Base-by-base conservation (phyloP, 1,140 invertebrate genomes). In the Acromyrmex echinatior region DNA sequence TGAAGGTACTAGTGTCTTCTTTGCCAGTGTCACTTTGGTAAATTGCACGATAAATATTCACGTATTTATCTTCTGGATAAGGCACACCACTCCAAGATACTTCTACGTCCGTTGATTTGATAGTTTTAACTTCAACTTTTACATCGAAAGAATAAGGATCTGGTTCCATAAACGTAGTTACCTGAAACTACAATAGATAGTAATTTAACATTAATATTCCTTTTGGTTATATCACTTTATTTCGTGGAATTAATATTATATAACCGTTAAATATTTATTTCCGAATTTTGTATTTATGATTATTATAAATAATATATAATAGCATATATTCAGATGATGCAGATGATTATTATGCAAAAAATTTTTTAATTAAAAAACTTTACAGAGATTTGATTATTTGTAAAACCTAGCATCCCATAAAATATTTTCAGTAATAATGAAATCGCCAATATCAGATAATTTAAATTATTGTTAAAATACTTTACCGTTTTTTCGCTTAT, bases 1-100 rank as follows among this genome's bases (percentile, higher is more conserved):
- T 97, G 94, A 99, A 98, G 0, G 97, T 97, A 91, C 97, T 98
- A 0, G 97, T 97, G 88, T 98, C 97, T 87, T 98, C 97, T 87
- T 97, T 97, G 5, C 96, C 97, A 2, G 96, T 96, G 92, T 98
- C 97, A 90, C 96, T 97, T 90, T 98, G 97, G 93, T 98, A 98
- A 80, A 98, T 97, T 3, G 98, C 97, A 87, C 98, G 96, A 94
- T 98, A 98, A 88, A 99, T 98, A 90, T 98, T 97, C n/a, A 99
- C 97, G 95, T 97, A 98, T 92, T 98, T 98, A 90, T 98, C 98
- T 88, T 98, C 97, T 0, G 98, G 98, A 92, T 97, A 97, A 5
- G 98, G 98, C 0, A 99, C 97, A 7, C 98, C 98, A 68, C 95
- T 97, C 97, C 98, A 98, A 1, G 96, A 96, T 2, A 99, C 96